Conservation (phyloP, 2,888 invertebrate species). For the Parnassius smintheus region DNA sequence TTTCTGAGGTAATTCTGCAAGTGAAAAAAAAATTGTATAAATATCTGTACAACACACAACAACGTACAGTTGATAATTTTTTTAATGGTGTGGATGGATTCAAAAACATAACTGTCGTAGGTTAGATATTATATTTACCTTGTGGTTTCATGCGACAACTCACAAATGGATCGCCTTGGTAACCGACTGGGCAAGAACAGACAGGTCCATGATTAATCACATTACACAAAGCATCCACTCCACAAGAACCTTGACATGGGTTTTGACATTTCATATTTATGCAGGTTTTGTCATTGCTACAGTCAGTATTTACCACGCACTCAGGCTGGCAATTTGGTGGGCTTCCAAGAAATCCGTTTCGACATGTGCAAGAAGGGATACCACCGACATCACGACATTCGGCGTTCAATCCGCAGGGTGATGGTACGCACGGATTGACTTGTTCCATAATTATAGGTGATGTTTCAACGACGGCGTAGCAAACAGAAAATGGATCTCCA, state of each 20-base stretch:
- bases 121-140: slow-evolving; percentile 46
- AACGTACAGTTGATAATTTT: background rate
- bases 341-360: slow-evolving; percentile 83
- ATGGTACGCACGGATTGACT: slow-evolving; percentile 85
- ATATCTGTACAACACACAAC: too few species aligned
- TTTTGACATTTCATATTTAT: slow-evolving; percentile 88
- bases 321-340: slow-evolving; percentile 89
- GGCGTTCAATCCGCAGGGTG: slow-evolving; percentile 89
- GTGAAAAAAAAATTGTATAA: slow-evolving; percentile 12
- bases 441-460: slow-evolving; percentile 46
- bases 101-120: slow-evolving; percentile 2
- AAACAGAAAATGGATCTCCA: slow-evolving; percentile 84
- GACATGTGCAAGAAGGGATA: slow-evolving; percentile 85
- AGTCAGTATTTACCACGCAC: slow-evolving; percentile 87
- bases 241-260: slow-evolving; percentile 90
- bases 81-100: background rate
- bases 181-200: slow-evolving; percentile 83
- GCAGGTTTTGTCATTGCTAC: slow-evolving; percentile 86
- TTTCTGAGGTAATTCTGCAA: slow-evolving; percentile 57
- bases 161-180: slow-evolving; percentile 88
- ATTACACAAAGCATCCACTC: slow-evolving; percentile 86
- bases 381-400: slow-evolving; percentile 79
- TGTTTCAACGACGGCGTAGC: slow-evolving; percentile 54
- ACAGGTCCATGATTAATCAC: slow-evolving; percentile 89
- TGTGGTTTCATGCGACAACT: slow-evolving; percentile 81